Percentiles rank a stretch among this genome's conserved stretches.
phyloP scores from a whole-genome alignment of 2,888 invertebrate genomes.

The Phasia obesa region DNA sequence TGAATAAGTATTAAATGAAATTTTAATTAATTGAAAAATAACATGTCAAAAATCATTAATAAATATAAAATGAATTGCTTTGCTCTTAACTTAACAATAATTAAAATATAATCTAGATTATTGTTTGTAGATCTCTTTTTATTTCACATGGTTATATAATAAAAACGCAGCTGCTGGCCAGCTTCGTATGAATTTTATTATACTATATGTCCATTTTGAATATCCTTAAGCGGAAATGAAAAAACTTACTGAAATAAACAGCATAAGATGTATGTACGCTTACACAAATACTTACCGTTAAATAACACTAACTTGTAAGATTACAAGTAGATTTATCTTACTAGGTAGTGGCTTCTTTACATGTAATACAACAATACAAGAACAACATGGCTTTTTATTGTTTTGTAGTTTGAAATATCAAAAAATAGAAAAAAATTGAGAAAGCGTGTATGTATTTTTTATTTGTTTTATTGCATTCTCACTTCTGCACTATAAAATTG shows the following conservation, averaged over 20 bases:
- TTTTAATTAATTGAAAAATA: slow-evolving; percentile 20
- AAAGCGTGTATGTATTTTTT: too few relatives aligned
- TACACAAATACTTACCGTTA: neutral
- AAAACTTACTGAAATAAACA: slow-evolving; percentile 15
- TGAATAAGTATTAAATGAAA: slow-evolving; percentile 48
- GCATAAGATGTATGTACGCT: slow-evolving; percentile 13
- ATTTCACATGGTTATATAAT: slow-evolving; percentile 1
- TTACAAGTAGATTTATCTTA: too few relatives aligned
- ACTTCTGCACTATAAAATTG: too few relatives aligned
- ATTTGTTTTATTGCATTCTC: too few relatives aligned
- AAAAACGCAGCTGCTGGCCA: slow-evolving; percentile 57
- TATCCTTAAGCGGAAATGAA: slow-evolving; percentile 18
- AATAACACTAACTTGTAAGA: slow-evolving; percentile 24
- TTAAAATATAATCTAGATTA: slow-evolving; percentile 15
- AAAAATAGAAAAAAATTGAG: too few relatives aligned
- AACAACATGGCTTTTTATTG: too few relatives aligned
- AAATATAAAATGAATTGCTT: slow-evolving; percentile 32
- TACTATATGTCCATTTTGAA: slow-evolving; percentile 22
- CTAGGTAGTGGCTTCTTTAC: too few relatives aligned
- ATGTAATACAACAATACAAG: too few relatives aligned
- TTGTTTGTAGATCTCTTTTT: slow-evolving; percentile 34
- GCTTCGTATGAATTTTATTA: slow-evolving; percentile 28
- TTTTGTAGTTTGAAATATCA: too few relatives aligned
- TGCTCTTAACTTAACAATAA: slow-evolving; percentile 27
- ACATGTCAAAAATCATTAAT: slow-evolving; percentile 31